A percentile compares a stretch with the other conserved stretches of the same genome.
These are phyloP conservation scores for Oreonectes daqikongensis DNA, from an alignment of 2,797 vertebrate species.

Conservation along the genomic window DNA sequence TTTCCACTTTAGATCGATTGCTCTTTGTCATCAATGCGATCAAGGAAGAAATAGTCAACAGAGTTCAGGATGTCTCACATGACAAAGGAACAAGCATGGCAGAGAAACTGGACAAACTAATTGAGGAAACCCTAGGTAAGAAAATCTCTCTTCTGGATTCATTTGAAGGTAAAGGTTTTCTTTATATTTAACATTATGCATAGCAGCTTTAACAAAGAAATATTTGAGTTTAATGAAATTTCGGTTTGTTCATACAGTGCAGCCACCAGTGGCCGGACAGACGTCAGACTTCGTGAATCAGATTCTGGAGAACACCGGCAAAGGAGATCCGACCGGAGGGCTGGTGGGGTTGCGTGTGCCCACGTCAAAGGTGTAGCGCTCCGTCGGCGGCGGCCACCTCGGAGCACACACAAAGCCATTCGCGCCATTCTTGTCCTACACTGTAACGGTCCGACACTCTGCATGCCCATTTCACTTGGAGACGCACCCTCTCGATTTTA, in stretches of 20 bases:
- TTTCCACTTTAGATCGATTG: conserved; percentile 85
- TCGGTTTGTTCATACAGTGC: conserved; percentile 67
- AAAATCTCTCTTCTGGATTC: background rate
- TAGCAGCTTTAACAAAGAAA: no score
- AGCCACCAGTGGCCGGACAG: conserved; percentile 91
- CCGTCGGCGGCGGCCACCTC: conserved; percentile 61
- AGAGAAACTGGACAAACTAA: conserved; percentile 90
- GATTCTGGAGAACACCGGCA: conserved; percentile 96
- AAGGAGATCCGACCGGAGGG: conserved; percentile 95
- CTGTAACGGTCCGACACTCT: conserved; percentile 82
- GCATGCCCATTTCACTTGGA: conserved; percentile 79
- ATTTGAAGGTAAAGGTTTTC: no score
- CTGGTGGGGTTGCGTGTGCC: conserved; percentile 94
- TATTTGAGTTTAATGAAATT: no score
- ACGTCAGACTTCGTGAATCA: conserved; percentile 99
- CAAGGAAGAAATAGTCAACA: conserved; percentile 95
- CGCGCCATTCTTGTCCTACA: conserved; percentile 70
- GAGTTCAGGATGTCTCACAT: conserved; percentile 88
- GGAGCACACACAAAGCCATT: conserved; percentile 53
- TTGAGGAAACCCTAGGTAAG: conserved; percentile 96
- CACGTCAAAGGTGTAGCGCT: conserved; percentile 88
- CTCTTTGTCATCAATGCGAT: conserved; percentile 98
- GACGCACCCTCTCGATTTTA: conserved; percentile 51
- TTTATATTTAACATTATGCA: no score
- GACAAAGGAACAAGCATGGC: conserved; percentile 89